Percentiles rank a stretch among this genome's conserved stretches.
phyloP scores from a whole-genome alignment of 2,113 vertebrate species.

The Chloropsis hardwickii region DNA sequence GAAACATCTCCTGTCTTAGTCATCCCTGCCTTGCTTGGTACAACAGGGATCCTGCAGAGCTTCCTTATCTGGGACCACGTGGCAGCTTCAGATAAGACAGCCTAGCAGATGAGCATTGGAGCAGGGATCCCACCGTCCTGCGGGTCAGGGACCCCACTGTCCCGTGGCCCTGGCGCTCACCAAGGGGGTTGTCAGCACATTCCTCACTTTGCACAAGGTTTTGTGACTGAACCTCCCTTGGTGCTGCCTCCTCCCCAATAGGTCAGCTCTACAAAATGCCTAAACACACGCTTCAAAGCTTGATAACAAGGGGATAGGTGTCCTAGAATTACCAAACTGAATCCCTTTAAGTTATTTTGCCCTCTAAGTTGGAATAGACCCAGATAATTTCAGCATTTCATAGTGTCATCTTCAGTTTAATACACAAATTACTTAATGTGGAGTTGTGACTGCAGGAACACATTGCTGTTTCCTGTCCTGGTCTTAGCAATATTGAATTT shows the following conservation, averaged over 20 bases:
- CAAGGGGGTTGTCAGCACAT: fast-evolving
- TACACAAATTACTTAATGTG: constrained; percentile 48
- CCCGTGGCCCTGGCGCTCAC: not conserved
- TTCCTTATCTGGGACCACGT: not conserved
- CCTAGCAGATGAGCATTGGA: fast-evolving
- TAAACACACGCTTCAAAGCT: not conserved
- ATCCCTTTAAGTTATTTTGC: not conserved
- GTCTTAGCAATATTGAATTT: constrained; percentile 65
- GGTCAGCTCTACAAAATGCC: not conserved
- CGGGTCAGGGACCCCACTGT: not conserved
- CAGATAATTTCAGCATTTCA: not conserved
- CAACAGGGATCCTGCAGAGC: not conserved
- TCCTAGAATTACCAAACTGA: not conserved
- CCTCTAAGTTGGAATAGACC: not conserved
- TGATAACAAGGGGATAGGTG: not conserved
- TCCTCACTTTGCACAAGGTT: not conserved
- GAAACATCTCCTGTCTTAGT: not conserved
- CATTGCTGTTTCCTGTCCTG: constrained; percentile 60
- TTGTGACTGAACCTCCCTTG: not conserved
- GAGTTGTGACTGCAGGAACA: constrained; percentile 40
- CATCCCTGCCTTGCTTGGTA: not conserved
- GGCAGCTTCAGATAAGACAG: not conserved
- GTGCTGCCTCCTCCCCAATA: not conserved
- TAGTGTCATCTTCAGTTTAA: constrained; percentile 37
- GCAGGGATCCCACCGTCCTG: not conserved